A percentile compares a stretch with the other conserved stretches of the same genome.
Evolutionary conservation across 1,140 invertebrate species (phyloP).

Genomic region (Drosophila micromelanica): DNA sequence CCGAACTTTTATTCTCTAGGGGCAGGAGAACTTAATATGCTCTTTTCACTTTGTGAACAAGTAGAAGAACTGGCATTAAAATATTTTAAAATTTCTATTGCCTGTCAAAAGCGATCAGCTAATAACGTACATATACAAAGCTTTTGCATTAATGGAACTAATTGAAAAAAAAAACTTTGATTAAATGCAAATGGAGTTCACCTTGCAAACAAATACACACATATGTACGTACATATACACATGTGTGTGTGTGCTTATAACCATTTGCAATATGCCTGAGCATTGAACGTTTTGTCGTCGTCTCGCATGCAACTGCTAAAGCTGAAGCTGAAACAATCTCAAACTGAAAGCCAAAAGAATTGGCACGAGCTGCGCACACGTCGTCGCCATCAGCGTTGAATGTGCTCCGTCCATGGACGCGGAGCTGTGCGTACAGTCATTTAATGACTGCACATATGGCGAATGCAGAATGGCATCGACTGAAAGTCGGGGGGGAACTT

Average conservation of each 20-base stretch:
- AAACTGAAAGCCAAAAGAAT: slow-evolving; percentile 60
- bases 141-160: slow-evolving; percentile 54
- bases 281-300: slow-evolving; percentile 68
- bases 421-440: slow-evolving; percentile 63
- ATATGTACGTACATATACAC: slow-evolving; percentile 32
- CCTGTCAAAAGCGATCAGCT: neutral
- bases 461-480: slow-evolving; percentile 31
- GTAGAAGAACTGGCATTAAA: too few species aligned
- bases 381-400: slow-evolving; percentile 29
- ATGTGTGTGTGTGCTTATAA: slow-evolving; percentile 44
- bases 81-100: neutral
- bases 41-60: too few species aligned
- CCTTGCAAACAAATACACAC: slow-evolving; percentile 36
- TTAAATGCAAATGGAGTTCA: slow-evolving; percentile 61
- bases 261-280: slow-evolving; percentile 41
- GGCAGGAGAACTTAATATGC: too few species aligned
- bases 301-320: slow-evolving; percentile 63
- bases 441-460: slow-evolving; percentile 69
- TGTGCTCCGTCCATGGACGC: slow-evolving; percentile 20
- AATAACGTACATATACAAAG: neutral
- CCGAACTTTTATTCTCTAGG: too few species aligned
- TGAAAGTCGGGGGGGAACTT: slow-evolving; percentile 62
- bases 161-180: slow-evolving; percentile 70
- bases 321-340: slow-evolving; percentile 3
- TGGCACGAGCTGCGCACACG: slow-evolving; percentile 80